These are phyloP conservation scores for Orthochromis malagaraziensis DNA, from an alignment of 2,113 vertebrate genomes.

Conservation along the genomic window DNA sequence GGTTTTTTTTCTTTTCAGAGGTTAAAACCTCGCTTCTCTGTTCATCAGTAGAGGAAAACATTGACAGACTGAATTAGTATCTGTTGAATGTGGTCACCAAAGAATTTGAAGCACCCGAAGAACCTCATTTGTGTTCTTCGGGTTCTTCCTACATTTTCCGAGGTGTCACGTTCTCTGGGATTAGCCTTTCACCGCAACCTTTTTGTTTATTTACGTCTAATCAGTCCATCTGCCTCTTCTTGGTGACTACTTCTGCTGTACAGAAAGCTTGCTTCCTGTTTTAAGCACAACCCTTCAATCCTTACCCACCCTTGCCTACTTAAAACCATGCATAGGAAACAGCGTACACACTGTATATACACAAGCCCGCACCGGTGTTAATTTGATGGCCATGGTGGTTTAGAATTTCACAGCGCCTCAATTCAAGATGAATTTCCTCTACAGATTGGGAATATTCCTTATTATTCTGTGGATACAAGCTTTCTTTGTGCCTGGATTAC, in stretches of 20 bases:
- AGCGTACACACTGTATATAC: background rate
- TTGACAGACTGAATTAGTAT: background rate
- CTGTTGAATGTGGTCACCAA: background rate
- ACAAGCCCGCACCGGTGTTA: background rate
- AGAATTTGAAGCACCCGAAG: background rate
- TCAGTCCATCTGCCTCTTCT: background rate
- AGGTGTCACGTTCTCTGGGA: background rate
- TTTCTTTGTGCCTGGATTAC: background rate
- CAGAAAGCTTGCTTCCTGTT: conserved; percentile 48
- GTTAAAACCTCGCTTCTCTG: background rate
- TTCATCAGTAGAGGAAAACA: background rate
- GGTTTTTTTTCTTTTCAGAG: background rate
- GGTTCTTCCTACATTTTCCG: background rate
- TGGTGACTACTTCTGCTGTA: background rate
- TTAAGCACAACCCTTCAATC: background rate
- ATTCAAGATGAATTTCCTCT: conserved; percentile 21
- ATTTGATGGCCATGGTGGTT: background rate
- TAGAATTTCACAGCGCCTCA: background rate
- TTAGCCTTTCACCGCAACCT: background rate
- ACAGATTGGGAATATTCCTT: conserved; percentile 3
- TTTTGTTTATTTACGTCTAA: background rate
- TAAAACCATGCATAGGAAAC: background rate
- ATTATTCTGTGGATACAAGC: conserved; percentile 27
- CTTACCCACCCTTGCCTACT: background rate
- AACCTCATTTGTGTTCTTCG: background rate